Evolutionary conservation across 2,888 invertebrate genomes (phyloP).

Genomic region (Ceriagrion tenellum): DNA sequence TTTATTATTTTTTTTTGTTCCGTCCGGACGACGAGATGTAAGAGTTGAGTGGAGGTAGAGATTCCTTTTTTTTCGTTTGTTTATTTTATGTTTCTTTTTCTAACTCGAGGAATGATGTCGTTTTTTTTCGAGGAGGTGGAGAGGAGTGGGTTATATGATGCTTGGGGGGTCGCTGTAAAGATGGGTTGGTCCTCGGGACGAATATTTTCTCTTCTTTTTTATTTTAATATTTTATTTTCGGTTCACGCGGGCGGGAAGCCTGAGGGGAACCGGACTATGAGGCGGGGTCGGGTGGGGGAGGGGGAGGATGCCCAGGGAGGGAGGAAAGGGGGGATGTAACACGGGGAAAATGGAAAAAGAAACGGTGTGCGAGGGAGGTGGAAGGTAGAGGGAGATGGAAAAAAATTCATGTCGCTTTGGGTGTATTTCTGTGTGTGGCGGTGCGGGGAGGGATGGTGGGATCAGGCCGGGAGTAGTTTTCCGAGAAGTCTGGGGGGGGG

Average conservation of each 20-base stretch:
- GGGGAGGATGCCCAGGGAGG: not conserved
- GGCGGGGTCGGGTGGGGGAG: too few species aligned
- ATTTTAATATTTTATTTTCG: not conserved
- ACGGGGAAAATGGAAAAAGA: not conserved
- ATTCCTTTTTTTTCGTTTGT: not conserved
- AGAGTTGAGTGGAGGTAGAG: not conserved
- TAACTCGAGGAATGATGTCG: not conserved
- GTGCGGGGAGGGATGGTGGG: not conserved
- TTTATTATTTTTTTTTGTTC: too few species aligned
- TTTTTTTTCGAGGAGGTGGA: not conserved
- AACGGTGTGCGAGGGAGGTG: not conserved
- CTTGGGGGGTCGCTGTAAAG: slow-evolving; percentile 60
- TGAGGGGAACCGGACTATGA: not conserved
- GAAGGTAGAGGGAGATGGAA: not conserved
- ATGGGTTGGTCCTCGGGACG: not conserved
- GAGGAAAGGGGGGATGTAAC: not conserved
- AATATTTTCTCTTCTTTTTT: not conserved
- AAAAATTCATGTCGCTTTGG: not conserved
- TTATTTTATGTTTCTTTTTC: not conserved
- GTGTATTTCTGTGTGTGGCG: not conserved
- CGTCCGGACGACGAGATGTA: not conserved
- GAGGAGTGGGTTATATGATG: not conserved
- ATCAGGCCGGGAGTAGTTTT: not conserved
- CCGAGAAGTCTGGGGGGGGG: not conserved
- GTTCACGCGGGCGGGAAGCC: not conserved